Evolutionary conservation across 2,888 invertebrate genomes (phyloP), one percentile per base, ranked within the genome.

Genomic region (Drosophila longiperda): DNA sequence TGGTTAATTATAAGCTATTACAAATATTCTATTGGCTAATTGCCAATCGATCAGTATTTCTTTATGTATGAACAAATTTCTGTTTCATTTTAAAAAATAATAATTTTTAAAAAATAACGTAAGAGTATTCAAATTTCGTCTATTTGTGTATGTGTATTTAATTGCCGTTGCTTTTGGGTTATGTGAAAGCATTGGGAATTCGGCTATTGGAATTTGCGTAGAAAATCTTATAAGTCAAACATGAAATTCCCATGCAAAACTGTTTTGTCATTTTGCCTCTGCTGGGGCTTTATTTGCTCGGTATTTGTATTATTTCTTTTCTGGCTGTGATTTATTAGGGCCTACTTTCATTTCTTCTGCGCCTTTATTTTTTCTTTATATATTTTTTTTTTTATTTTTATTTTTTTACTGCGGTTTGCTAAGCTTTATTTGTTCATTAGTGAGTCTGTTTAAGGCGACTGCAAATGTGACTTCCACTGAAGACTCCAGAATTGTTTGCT

Each of bases 391-490:
- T 45, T 33, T 49, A 1, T 23, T 9, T 36, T 9, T 34, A 9
- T 53, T 15, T 38, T 23, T 54, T n/a, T 34, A 68, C 34, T 68
- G 57, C 64, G 72, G 63, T 61, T 80, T 71, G 77, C 73, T 85
- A 90, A 85, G 85, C 85, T 83, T 88, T 90, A 80, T 85, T 85
- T 90, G 85, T 86, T 85, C 85, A 85, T 85, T 85, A 90, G 83
- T 80, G 89, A 62, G 66, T 72, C 64, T 67, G 70, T 74, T 75
- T 60, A 65, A 69, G 66, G 38, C 48, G 12, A 55, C 33, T 23
- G 33, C 23, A 50, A 45, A 20, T 45, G 20, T 20, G 45, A 45
- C 45, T 45, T 20, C 20, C 3, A 23, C 15, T 23, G 45, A 4
- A 15, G 15, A 23, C 20, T 49, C 33, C 17, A 11, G 63, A 36